Evolutionary conservation across 2,113 vertebrate species (phyloP), one percentile per base, ranked within the genome.

Genomic region (Laticauda colubrina): DNA sequence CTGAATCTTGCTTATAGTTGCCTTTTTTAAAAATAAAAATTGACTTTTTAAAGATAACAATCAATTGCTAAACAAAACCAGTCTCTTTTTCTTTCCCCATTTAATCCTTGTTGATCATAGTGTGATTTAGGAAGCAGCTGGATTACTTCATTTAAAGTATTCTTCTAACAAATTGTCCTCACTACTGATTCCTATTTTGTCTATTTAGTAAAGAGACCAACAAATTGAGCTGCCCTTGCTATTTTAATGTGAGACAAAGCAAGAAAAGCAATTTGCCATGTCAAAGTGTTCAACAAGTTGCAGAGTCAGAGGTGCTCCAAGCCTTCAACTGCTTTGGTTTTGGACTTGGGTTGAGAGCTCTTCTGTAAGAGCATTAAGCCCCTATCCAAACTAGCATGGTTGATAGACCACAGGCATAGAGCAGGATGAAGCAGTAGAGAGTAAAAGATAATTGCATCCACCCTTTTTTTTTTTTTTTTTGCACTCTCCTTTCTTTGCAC

Each of bases 51-150:
- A 51, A 51, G 43, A 14, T 89, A 75, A 69, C 51, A 29, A 12
- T 61, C 69, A 53, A 55, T 54, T 89, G 92, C 43, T 92, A 39
- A 29, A 53, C 53, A 54, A 89, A 92, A 24, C 29, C 61, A 92
- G 26, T 20, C 23, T n/a, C 56, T 87, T 26, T n/a, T 43, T 11
- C 85, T 85, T 59, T 59, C 12, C 20, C 18, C 29, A 15, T 91
- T 54, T 23, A 69, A 57, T n/a, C 51, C 57, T 88, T 24, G 18
- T 92, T 64, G 51, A 51, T 15, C 53, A 23, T 29, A 39, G 43
- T 81, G 34, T 21, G 34, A 81, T 43, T 81, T 43, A 81, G 18
- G 75, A 39, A 81, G 69, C 69, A 81, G 34, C 18, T 39, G 18
- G 75, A 81, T 81, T 43, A 39, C 18, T 43, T 21, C 75, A 81